phyloP scores from a whole-genome alignment of 1,140 invertebrate species.

The Rhyzopertha dominica region DNA sequence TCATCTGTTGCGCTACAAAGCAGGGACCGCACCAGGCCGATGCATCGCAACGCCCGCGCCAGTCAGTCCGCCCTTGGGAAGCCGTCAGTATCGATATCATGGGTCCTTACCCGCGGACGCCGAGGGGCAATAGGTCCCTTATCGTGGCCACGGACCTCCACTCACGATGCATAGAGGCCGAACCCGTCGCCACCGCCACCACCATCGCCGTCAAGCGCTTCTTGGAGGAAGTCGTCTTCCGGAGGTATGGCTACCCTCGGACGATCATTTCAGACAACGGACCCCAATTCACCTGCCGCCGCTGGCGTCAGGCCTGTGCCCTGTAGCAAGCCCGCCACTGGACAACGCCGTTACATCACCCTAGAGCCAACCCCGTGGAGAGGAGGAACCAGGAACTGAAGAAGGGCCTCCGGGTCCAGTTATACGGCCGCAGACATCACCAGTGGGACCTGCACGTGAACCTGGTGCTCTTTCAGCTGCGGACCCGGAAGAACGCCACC shows the following conservation, averaged over 20 bases:
- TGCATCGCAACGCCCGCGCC: background rate
- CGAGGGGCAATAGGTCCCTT: constrained; percentile 3
- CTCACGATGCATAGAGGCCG: constrained; percentile 7
- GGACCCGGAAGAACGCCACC: constrained; percentile 9
- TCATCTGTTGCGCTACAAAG: constrained; percentile 3
- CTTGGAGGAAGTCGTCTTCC: constrained; percentile 6
- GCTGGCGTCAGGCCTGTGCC: background rate
- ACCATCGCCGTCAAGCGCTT: background rate
- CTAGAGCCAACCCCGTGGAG: constrained; percentile 8
- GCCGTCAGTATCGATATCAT: constrained; percentile 8
- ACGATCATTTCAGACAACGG: constrained; percentile 14
- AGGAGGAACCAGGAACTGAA: constrained; percentile 13
- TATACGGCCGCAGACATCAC: background rate
- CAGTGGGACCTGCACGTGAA: too few relatives aligned
- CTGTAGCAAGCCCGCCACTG: background rate
- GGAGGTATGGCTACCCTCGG: constrained; percentile 8
- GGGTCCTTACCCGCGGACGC: constrained; percentile 5
- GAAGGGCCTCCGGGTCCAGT: constrained; percentile 1
- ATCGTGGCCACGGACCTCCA: constrained; percentile 8
- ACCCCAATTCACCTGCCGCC: constrained; percentile 7
- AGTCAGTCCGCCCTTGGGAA: constrained; percentile 6
- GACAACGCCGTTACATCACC: constrained; percentile 4
- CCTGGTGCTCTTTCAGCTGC: constrained; percentile 8
- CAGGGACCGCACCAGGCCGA: background rate
- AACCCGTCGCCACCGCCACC: background rate